Conservation (phyloP, 2,888 invertebrate genomes). For the Pocota personata region DNA sequence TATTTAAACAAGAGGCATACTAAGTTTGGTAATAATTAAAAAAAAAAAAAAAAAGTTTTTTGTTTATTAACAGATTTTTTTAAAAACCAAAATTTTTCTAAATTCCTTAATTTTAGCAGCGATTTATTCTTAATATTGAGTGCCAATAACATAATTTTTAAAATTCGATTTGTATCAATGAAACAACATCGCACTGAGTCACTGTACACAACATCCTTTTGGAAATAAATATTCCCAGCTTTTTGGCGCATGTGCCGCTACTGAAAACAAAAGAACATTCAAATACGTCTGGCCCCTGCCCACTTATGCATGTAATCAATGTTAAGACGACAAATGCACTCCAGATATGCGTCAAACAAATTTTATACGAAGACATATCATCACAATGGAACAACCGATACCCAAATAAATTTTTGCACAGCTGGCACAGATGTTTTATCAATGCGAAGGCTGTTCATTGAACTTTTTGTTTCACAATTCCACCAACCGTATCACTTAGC, state of each 20-base stretch:
- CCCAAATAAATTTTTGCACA: background rate
- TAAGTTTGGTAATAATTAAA: too few species aligned
- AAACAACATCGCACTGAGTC: slow-evolving; percentile 7
- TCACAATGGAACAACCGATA: background rate
- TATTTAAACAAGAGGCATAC: too few species aligned
- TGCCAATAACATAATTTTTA: too few species aligned
- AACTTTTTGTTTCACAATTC: slow-evolving; percentile 66
- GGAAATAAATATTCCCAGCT: background rate
- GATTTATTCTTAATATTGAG: too few species aligned
- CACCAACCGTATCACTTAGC: background rate
- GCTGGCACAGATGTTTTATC: slow-evolving; percentile 21
- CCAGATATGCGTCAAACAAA: background rate
- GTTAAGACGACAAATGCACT: background rate
- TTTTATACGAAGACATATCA: background rate
- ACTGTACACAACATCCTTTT: slow-evolving; percentile 30
- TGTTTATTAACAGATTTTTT: too few species aligned
- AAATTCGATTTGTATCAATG: too few species aligned
- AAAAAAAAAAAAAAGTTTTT: too few species aligned
- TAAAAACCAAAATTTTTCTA: too few species aligned
- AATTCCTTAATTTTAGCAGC: too few species aligned
- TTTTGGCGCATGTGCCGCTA: slow-evolving; percentile 52
- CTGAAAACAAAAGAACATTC: slow-evolving; percentile 19
- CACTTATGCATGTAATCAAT: background rate
- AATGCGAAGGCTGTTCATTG: slow-evolving; percentile 77
- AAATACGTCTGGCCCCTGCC: background rate